These are phyloP conservation scores for Ametastegia equiseti DNA, from an alignment of 2,888 invertebrate genomes.

Conservation along the genomic window DNA sequence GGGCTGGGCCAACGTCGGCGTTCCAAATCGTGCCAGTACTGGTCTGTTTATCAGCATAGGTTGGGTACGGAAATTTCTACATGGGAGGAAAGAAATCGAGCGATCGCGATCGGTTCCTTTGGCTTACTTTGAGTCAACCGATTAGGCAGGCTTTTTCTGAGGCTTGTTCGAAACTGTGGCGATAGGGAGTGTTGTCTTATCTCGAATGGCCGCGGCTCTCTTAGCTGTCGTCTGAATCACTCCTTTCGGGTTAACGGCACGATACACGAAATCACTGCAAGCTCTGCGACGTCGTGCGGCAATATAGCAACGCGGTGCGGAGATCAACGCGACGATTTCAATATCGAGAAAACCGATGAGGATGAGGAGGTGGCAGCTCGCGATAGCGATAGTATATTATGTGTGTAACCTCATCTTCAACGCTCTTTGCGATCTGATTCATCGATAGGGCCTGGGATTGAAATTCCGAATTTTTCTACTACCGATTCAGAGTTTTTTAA, in stretches of 20 bases:
- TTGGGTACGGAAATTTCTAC: too few relatives aligned
- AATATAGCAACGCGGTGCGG: background rate
- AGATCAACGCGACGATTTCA: slow-evolving; percentile 1
- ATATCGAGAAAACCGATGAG: background rate
- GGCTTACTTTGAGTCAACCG: background rate
- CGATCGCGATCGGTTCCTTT: background rate
- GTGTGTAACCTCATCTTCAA: background rate
- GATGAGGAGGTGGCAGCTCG: background rate
- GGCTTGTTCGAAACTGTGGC: background rate
- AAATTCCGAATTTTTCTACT: too few relatives aligned
- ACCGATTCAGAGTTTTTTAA: too few relatives aligned
- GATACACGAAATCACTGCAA: slow-evolving; percentile 1
- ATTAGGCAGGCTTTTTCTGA: background rate
- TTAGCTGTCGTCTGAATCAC: background rate
- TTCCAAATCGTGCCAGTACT: too few relatives aligned
- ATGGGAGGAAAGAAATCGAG: background rate
- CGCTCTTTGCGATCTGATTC: background rate
- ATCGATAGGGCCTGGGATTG: too few relatives aligned
- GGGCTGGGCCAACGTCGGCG: too few relatives aligned
- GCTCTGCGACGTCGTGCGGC: background rate
- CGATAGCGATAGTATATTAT: slow-evolving; percentile 2
- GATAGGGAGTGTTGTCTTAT: slow-evolving; percentile 5
- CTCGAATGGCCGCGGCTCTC: background rate
- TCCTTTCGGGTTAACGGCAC: slow-evolving; percentile 11
- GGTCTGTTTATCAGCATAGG: too few relatives aligned